Base-by-base conservation (phyloP, 2,113 vertebrate genomes). In the Halichoeres trimaculatus region DNA sequence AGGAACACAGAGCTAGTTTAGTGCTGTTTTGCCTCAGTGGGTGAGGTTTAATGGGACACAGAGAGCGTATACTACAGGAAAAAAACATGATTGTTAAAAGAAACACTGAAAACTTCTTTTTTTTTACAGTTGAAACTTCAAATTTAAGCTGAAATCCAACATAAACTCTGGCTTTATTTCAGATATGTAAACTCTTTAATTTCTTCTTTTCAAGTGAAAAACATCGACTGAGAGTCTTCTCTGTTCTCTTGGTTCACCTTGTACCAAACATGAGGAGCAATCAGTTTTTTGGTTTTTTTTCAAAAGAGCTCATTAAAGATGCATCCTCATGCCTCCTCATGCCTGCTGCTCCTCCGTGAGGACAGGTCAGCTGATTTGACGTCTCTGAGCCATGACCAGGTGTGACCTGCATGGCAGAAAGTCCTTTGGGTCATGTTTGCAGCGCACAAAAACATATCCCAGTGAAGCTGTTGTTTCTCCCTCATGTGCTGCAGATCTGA, bases 401-500 rank as follows among this genome's bases (percentile, higher is more conserved):
- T 78, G 71, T 79, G 79, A 83, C 79, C 76, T 78, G 57, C 40
- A 67, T 51, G 41, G 6, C 34, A 23, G 38, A 55, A 51, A 17
- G 14, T 43, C 43, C 50, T 45, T 53, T 11, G 0, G 8, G 40
- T 19, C 5, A 0, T 26, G 43, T 64, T 64, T n/a, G 20, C 20
- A 16, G 5, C 26, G 50, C 51, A 20, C 3, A 0, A 4, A 53
- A 53, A 43, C 11, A 48, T 2, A 17, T 40, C 19, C 17, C 20
- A 1, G 48, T 8, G n/a, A 10, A 20, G 51, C 65, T 35, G 40
- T 40, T 54, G 20, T 38, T 48, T 24, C n/a, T 38, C 47, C 35
- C 47, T 6, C 19, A 60, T 43, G 48, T 43, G n/a, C 52, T 22
- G 14, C 35, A 53, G 36, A 71, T 43, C 47, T 34, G 24, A 52